phyloP scores from a whole-genome alignment of 2,797 vertebrate species.

The Iguana delicatissima region DNA sequence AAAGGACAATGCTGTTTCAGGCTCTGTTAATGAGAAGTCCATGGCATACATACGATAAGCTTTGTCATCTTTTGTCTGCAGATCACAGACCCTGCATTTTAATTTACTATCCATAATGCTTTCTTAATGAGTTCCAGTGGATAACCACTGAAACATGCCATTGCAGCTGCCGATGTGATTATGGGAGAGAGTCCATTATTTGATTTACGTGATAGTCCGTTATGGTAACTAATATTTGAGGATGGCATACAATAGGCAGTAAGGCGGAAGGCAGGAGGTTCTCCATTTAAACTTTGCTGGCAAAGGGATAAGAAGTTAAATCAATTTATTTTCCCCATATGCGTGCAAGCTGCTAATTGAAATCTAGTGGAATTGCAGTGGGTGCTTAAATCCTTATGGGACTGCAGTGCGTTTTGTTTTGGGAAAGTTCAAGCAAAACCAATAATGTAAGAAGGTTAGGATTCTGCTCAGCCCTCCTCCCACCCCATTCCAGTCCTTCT shows the following conservation, averaged over 20 bases:
- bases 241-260: constrained; percentile 69
- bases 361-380: constrained; percentile 75
- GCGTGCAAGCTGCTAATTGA: constrained; percentile 80
- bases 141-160: constrained; percentile 79
- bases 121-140: constrained; percentile 83
- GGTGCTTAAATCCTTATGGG: constrained; percentile 66
- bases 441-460: constrained; percentile 58
- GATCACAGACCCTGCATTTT: constrained; percentile 82
- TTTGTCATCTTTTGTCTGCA: constrained; percentile 84
- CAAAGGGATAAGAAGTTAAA: constrained; percentile 78
- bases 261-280: background rate
- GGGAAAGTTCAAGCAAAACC: constrained; percentile 74
- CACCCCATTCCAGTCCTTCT: too few species aligned
- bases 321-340: constrained; percentile 78
- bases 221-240: constrained; percentile 81
- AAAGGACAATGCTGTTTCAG: constrained; percentile 76
- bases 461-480: constrained; percentile 54
- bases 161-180: constrained; percentile 77
- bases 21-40: constrained; percentile 80
- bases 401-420: constrained; percentile 65
- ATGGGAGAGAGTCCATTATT: constrained; percentile 74
- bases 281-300: constrained; percentile 68
- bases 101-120: constrained; percentile 83
- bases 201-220: constrained; percentile 80
- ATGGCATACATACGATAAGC: constrained; percentile 79